These are phyloP conservation scores for Agrilus mali DNA, from an alignment of 2,888 invertebrate genomes.

Conservation along the genomic window DNA sequence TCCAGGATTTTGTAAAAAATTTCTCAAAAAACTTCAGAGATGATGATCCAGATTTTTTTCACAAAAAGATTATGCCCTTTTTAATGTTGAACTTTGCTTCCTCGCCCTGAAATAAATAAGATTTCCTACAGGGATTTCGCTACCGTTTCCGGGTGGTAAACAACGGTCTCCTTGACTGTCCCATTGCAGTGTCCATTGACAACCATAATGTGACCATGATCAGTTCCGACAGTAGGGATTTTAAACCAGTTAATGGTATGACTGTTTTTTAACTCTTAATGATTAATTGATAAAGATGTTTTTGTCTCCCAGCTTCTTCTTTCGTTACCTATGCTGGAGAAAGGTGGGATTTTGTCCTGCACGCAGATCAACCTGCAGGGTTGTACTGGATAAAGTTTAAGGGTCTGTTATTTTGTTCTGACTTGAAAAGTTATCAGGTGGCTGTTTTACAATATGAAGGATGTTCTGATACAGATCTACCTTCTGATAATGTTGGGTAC, in stretches of 20 bases:
- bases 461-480: too few relatives aligned
- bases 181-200: conserved; percentile 5
- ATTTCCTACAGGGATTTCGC: conserved; percentile 1
- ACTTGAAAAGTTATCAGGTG: conserved; percentile 1
- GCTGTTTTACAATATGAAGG: conserved; percentile 5
- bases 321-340: conserved; percentile 6
- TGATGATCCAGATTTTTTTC: too few relatives aligned
- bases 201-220: conserved; percentile 4
- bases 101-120: too few relatives aligned
- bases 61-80: too few relatives aligned
- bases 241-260: neutral
- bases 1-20: too few relatives aligned
- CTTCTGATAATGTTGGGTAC: too few relatives aligned
- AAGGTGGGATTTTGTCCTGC: conserved; percentile 5
- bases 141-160: conserved; percentile 8
- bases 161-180: conserved; percentile 6
- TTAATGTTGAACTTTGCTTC: too few relatives aligned
- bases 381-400: conserved; percentile 5
- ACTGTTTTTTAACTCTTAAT: neutral
- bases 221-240: conserved; percentile 4
- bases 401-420: conserved; percentile 3
- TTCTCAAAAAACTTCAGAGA: too few relatives aligned
- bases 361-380: conserved; percentile 2
- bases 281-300: too few relatives aligned
- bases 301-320: conserved; percentile 3